Evolutionary conservation across 2,113 vertebrate species (phyloP).

Genomic region (Pitta sordida): DNA sequence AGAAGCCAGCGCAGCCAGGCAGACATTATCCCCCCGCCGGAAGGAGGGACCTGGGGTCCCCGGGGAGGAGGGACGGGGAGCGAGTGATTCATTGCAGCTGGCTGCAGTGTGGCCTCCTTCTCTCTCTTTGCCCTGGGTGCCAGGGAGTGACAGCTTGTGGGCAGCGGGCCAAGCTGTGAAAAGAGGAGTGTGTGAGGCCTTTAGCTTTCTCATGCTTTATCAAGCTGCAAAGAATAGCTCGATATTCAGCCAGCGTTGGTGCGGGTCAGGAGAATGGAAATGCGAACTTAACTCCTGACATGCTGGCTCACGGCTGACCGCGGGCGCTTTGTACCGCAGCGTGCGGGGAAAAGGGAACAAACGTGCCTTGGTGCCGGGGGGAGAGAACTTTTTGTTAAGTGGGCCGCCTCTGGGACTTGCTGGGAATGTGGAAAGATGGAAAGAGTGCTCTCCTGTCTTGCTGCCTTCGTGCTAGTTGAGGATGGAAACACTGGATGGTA

Average conservation of each 20-base stretch:
- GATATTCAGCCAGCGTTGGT: constrained; percentile 54
- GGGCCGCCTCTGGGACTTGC: background rate
- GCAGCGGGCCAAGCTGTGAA: constrained; percentile 64
- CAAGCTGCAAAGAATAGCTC: constrained; percentile 69
- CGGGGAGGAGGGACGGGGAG: constrained; percentile 27
- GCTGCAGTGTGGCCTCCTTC: constrained; percentile 46
- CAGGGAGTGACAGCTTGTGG: constrained; percentile 68
- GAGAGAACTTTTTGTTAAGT: background rate
- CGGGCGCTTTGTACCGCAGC: background rate
- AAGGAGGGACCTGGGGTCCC: constrained; percentile 54
- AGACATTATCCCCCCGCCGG: constrained; percentile 51
- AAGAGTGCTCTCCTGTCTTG: background rate
- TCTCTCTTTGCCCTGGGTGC: constrained; percentile 62
- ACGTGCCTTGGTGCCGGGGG: background rate
- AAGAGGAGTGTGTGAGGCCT: constrained; percentile 70
- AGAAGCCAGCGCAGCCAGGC: background rate
- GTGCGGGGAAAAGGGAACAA: background rate
- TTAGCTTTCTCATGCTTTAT: constrained; percentile 72
- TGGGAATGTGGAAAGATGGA: background rate
- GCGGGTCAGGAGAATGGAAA: constrained; percentile 60
- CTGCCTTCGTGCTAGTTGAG: background rate
- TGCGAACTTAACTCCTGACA: constrained; percentile 54
- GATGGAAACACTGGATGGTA: background rate
- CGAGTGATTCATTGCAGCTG: constrained; percentile 60
- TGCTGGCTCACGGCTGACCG: constrained; percentile 22